phyloP scores from a whole-genome alignment of 2,797 vertebrate genomes.

The Yasuhikotakia modesta region DNA sequence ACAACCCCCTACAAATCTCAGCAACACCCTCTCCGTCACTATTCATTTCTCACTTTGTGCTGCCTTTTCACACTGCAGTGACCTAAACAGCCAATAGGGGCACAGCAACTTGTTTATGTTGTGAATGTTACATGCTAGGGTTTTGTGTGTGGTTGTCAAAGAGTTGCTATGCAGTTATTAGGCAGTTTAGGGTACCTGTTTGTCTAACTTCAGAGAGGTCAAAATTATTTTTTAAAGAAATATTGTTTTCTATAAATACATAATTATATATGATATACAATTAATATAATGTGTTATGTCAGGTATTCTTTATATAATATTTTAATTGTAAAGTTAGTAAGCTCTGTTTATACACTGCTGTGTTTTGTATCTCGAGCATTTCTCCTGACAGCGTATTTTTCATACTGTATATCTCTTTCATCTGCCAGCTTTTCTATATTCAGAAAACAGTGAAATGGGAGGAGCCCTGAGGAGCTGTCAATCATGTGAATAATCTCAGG shows the following conservation, averaged over 20 bases:
- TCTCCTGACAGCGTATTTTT: slow-evolving; percentile 37
- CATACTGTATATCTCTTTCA: slow-evolving; percentile 13
- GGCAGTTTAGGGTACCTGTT: not conserved
- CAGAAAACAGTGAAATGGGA: slow-evolving; percentile 44
- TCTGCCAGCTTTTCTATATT: slow-evolving; percentile 24
- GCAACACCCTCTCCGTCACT: slow-evolving; percentile 14
- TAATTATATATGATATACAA: no score
- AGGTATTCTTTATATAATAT: not conserved
- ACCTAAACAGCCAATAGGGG: not conserved
- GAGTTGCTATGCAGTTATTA: not conserved
- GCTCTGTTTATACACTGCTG: not conserved
- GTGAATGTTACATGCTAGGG: not conserved
- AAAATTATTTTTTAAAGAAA: no score
- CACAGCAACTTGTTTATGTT: not conserved
- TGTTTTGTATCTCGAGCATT: slow-evolving; percentile 14
- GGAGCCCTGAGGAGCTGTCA: slow-evolving; percentile 75
- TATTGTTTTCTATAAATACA: no score
- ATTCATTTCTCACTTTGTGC: not conserved
- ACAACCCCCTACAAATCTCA: not conserved
- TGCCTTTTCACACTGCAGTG: not conserved
- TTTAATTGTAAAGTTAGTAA: not conserved
- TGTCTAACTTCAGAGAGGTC: not conserved
- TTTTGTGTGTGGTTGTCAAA: not conserved
- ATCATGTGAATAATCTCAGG: slow-evolving; percentile 70
- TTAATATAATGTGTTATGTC: no score